Percentiles rank a stretch among this genome's conserved stretches.
Conservation (phyloP, 2,888 invertebrate genomes). For the Trichacis sp. region DNA sequence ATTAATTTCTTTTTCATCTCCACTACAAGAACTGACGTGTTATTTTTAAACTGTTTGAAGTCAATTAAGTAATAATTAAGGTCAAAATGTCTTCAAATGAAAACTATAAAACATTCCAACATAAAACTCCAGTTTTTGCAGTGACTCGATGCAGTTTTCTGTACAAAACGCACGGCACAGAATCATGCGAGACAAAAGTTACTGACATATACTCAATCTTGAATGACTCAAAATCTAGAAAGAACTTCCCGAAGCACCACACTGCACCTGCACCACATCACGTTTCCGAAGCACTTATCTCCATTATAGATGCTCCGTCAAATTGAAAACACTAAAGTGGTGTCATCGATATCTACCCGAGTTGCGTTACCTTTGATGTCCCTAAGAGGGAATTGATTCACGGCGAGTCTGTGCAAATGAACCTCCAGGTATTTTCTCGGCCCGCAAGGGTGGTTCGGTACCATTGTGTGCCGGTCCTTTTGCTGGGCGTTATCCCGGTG, state of each 20-base stretch:
- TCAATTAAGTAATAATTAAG: too few species aligned
- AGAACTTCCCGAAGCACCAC: too few species aligned
- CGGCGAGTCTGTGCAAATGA: not conserved
- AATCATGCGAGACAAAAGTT: conserved; percentile 39
- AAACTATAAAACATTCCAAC: too few species aligned
- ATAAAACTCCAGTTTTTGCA: too few species aligned
- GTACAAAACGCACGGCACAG: conserved; percentile 40
- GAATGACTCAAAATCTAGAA: too few species aligned
- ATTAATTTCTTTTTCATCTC: too few species aligned
- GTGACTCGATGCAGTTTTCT: too few species aligned
- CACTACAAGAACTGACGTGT: too few species aligned
- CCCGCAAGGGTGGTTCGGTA: not conserved
- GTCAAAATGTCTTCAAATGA: too few species aligned
- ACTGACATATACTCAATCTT: too few species aligned
- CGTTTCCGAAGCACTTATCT: conserved; percentile 37
- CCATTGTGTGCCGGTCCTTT: conserved; percentile 19
- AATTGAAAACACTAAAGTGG: conserved; percentile 29
- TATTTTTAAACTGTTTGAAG: too few species aligned
- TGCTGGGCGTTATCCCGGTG: conserved; percentile 24
- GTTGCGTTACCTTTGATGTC: not conserved
- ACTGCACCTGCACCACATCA: too few species aligned
- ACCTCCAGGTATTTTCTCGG: not conserved
- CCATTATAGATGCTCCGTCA: conserved; percentile 39
- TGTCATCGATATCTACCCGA: not conserved
- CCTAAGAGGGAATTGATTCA: not conserved